Evolutionary conservation across 2,797 vertebrate species (phyloP), one percentile per base, ranked within the genome.

Genomic region (Poecilia wingei): DNA sequence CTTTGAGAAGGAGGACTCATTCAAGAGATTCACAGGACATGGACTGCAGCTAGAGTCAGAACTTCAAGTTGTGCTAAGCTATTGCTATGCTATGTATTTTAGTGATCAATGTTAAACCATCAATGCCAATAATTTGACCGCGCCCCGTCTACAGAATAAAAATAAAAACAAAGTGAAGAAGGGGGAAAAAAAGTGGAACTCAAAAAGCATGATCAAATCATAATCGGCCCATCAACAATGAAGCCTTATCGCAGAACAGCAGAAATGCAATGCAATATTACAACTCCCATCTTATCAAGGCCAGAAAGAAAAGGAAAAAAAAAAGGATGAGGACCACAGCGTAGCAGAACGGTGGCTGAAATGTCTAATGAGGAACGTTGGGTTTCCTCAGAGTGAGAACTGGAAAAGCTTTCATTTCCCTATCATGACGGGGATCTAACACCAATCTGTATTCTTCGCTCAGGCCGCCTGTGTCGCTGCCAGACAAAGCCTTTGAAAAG

Each of bases 401-500:
- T 96, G 96, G 95, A 96, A 97, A 98, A 96, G 97, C 96, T 97
- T 97, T 97, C 94, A 97, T 98, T 97, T 97, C 93, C 93, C 84
- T 97, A 98, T 98, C 97, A 85, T 95, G 95, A 92, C 92, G 88
- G 89, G 93, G 96, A 98, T 98, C 97, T 97, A 96, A 95, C 96
- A 96, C 96, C 97, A 97, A 98, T 97, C 96, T 96, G 96, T 96
- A 96, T 96, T 97, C 96, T 98, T 97, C 96, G 97, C 97, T 97
- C 95, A 95, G 95, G 95, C 95, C 57, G 90, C 96, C 96, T 96
- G 96, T 96, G 94, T 91, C 96, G 96, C 96, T 96, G 96, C 97
- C 96, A 97, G 96, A 97, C 96, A 96, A 95, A 95, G 95, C 97
- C 96, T 98, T 98, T 97, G 97, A 98, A 95, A 97, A 97, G 97